A percentile compares a stretch with the other conserved stretches of the same genome.
Evolutionary conservation across 1,140 invertebrate genomes (phyloP).

Genomic region (Drosophila nannoptera): DNA sequence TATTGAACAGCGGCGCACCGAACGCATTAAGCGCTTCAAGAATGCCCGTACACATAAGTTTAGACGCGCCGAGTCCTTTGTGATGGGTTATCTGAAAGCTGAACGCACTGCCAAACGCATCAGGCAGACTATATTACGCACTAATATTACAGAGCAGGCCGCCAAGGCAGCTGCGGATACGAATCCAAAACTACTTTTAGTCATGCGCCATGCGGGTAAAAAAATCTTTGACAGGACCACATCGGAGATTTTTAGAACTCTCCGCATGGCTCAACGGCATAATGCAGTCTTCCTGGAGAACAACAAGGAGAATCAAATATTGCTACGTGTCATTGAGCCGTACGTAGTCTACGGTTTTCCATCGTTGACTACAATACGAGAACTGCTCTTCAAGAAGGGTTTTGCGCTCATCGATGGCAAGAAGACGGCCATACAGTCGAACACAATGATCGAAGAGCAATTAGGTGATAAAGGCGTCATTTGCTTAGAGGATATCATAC

Average conservation of each 20-base stretch:
- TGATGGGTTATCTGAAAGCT: conserved; percentile 74
- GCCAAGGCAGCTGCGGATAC: conserved; percentile 45
- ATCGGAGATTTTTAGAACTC: conserved; percentile 58
- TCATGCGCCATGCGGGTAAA: conserved; percentile 75
- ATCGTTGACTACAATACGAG: conserved; percentile 65
- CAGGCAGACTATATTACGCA: conserved; percentile 60
- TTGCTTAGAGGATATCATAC: conserved; percentile 78
- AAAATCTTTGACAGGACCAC: conserved; percentile 75
- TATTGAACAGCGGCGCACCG: conserved; percentile 59
- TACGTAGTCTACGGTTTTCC: conserved; percentile 75
- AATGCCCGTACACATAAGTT: conserved; percentile 60
- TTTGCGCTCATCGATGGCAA: conserved; percentile 68
- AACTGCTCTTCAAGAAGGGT: conserved; percentile 77
- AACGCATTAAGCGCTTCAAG: conserved; percentile 54
- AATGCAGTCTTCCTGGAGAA: conserved; percentile 74
- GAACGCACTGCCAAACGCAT: conserved; percentile 74
- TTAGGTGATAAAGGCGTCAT: conserved; percentile 73
- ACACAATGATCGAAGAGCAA: conserved; percentile 72
- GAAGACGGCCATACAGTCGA: conserved; percentile 76
- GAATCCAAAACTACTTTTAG: conserved; percentile 68
- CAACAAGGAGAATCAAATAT: conserved; percentile 68
- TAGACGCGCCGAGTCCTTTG: conserved; percentile 73
- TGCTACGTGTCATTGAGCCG: conserved; percentile 76
- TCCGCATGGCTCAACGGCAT: conserved; percentile 59
- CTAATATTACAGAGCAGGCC: conserved; percentile 62